A percentile compares a stretch with the other conserved stretches of the same genome.
These are phyloP conservation scores for Choristoneura rosaceana DNA, from an alignment of 2,888 invertebrate species.

Conservation along the genomic window DNA sequence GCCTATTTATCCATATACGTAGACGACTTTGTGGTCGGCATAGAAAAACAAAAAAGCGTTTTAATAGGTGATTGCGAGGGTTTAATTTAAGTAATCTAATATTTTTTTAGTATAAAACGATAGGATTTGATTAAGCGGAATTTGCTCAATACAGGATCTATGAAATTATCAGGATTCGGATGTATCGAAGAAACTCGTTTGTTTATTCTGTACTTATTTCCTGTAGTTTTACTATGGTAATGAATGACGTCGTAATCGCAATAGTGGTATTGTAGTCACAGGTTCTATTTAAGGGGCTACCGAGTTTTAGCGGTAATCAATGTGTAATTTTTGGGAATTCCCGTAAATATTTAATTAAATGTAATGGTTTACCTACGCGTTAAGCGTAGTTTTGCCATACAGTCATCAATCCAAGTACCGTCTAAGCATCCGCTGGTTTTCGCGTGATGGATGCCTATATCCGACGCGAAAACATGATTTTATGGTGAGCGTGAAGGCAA, in stretches of 20 bases:
- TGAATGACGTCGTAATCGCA: background rate
- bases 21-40: background rate
- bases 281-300: too few relatives aligned
- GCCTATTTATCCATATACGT: background rate
- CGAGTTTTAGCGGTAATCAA: too few relatives aligned
- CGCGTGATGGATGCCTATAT: constrained; percentile 17
- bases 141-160: constrained; percentile 15
- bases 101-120: too few relatives aligned
- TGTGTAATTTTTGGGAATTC: too few relatives aligned
- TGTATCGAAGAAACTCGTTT: constrained; percentile 3
- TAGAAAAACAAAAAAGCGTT: background rate
- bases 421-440: constrained; percentile 18
- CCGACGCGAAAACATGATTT: constrained; percentile 1
- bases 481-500: constrained; percentile 26
- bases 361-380: too few relatives aligned
- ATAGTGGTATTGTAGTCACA: too few relatives aligned
- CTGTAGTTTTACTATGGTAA: background rate
- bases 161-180: background rate
- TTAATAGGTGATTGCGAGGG: background rate
- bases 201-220: background rate
- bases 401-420: too few relatives aligned
- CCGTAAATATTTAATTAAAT: too few relatives aligned
- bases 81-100: too few relatives aligned
- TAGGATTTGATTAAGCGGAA: background rate
- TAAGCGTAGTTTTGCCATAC: too few relatives aligned